Evolutionary conservation across 2,797 vertebrate species (phyloP).

Genomic region (Tiaroga cobitis): DNA sequence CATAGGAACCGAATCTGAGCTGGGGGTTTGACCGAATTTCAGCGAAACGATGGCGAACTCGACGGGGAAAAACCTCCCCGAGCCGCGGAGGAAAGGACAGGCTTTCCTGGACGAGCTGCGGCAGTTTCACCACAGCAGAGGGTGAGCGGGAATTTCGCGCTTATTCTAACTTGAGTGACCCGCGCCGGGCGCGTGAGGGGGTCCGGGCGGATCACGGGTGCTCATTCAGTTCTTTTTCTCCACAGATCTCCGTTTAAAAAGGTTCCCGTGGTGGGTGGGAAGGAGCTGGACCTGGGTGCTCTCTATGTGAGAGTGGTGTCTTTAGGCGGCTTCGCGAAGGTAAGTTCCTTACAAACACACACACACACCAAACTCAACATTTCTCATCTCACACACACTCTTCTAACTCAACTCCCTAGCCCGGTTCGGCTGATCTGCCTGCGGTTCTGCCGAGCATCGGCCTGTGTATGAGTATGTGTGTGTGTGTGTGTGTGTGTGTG

Average conservation of each 20-base stretch:
- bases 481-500: neutral
- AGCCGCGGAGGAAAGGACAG: constrained; percentile 98
- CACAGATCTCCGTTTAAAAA: constrained; percentile 96
- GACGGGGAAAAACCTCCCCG: constrained; percentile 97
- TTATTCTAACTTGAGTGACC: constrained; percentile 33
- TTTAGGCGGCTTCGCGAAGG: constrained; percentile 99
- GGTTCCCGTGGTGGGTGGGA: constrained; percentile 97
- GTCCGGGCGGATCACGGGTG: constrained; percentile 1
- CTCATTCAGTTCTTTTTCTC: constrained; percentile 41
- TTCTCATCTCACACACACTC: constrained; percentile 1
- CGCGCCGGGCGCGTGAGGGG: constrained; percentile 69
- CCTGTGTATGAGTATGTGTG: constrained; percentile 20
- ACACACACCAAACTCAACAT: constrained; percentile 65
- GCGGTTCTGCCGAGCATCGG: constrained; percentile 16
- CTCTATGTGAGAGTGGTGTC: constrained; percentile 98
- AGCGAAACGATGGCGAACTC: constrained; percentile 95
- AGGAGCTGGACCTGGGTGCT: constrained; percentile 96
- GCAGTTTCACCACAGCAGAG: constrained; percentile 99
- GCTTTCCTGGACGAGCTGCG: constrained; percentile 99
- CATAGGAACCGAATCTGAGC: constrained; percentile 91
- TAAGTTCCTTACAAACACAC: constrained; percentile 79
- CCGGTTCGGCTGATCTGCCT: constrained; percentile 10
- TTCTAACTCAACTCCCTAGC: neutral
- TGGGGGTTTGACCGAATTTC: constrained; percentile 84
- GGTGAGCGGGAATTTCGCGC: constrained; percentile 75